Percentiles rank a stretch among this genome's conserved stretches.
These are phyloP conservation scores for Hanleya hanleyi DNA, from an alignment of 2,888 invertebrate species.

Conservation along the genomic window DNA sequence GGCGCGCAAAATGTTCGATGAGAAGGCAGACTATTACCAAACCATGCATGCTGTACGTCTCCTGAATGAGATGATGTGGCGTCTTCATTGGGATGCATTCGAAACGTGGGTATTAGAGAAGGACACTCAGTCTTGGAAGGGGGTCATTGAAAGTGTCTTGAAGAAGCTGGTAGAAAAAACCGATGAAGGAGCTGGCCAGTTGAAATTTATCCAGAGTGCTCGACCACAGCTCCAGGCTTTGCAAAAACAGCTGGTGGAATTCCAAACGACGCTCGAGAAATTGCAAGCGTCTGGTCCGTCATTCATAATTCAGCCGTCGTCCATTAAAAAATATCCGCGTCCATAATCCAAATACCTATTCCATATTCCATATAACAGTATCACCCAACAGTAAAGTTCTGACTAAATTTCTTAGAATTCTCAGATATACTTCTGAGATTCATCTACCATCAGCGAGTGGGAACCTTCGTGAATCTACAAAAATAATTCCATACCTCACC, in stretches of 20 bases:
- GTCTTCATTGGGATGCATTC: conserved; percentile 12
- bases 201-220: background rate
- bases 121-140: conserved; percentile 4
- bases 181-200: background rate
- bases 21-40: conserved; percentile 14
- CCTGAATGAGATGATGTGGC: conserved; percentile 11
- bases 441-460: background rate
- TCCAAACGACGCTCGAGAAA: background rate
- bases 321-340: no score
- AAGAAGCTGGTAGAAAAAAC: background rate
- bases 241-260: background rate
- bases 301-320: no score
- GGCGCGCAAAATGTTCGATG: conserved; percentile 6
- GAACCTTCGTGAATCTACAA: conserved; percentile 11
- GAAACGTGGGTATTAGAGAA: conserved; percentile 10
- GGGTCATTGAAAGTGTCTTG: background rate
- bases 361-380: no score
- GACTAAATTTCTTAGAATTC: background rate
- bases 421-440: background rate
- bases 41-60: conserved; percentile 12
- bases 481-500: conserved; percentile 20
- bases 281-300: no score
- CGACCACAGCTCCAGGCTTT: background rate
- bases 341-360: no score
- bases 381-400: background rate